A percentile compares a stretch with the other conserved stretches of the same genome.
phyloP scores from a whole-genome alignment of 92 coral and sea anemone species.

The Parazoanthus swiftii region DNA sequence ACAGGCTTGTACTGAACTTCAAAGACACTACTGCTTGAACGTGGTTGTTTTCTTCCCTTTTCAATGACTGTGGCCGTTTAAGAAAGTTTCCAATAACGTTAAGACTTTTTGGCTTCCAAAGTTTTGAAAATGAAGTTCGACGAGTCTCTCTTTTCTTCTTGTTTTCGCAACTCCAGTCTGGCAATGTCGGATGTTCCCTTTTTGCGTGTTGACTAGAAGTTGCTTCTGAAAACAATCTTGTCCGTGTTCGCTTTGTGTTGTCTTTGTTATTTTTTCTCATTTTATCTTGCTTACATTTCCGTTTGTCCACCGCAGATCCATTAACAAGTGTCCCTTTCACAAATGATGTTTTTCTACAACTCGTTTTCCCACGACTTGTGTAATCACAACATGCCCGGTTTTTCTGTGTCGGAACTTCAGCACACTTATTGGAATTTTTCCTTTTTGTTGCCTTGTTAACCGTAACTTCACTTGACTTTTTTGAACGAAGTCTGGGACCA shows the following conservation, averaged over 20 bases:
- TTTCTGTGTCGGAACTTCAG: conserved; percentile 15
- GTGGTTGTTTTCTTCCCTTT: not conserved
- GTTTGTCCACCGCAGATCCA: conserved; percentile 17
- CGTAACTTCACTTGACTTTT: not conserved
- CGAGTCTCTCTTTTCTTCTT: conserved; percentile 3
- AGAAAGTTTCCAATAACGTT: conserved; percentile 27
- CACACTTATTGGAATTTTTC: not conserved
- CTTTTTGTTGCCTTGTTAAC: not conserved
- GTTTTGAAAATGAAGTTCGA: conserved; percentile 12
- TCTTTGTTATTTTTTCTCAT: conserved; percentile 34
- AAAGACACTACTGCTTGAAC: not conserved
- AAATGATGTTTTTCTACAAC: conserved; percentile 35
- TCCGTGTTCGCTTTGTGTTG: conserved; percentile 19
- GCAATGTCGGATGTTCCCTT: not conserved
- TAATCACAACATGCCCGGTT: conserved; percentile 6
- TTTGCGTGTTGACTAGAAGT: conserved; percentile 7
- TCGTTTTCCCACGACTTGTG: conserved; percentile 35
- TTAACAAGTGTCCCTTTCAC: conserved; percentile 32
- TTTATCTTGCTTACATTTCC: conserved; percentile 37
- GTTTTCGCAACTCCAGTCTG: not conserved
- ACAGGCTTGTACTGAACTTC: conserved; percentile 9
- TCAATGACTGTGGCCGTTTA: not conserved
- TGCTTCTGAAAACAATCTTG: conserved; percentile 32
- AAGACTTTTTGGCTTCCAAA: conserved; percentile 39
- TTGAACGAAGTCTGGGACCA: not conserved